phyloP scores from a whole-genome alignment of 2,888 invertebrate species.

The Kuschelorhynchus macadamiae region DNA sequence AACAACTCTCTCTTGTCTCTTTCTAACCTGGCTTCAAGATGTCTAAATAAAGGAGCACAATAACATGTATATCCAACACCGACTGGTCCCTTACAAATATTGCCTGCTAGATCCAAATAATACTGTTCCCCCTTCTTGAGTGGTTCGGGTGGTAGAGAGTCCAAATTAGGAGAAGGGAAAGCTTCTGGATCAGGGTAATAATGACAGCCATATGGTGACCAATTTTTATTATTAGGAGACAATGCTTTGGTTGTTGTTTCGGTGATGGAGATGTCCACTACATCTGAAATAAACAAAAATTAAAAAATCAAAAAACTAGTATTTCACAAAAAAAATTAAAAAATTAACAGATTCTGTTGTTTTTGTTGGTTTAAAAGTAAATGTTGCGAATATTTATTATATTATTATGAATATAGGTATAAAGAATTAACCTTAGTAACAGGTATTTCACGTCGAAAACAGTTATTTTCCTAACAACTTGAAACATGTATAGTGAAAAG shows the following conservation, averaged over 20 bases:
- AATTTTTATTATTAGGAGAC: conserved; percentile 66
- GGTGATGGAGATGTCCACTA: conserved; percentile 43
- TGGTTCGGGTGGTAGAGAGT: conserved; percentile 89
- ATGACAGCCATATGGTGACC: conserved; percentile 95
- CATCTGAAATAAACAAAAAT: conserved; percentile 50
- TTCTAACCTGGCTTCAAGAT: conserved; percentile 87
- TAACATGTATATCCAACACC: conserved; percentile 94
- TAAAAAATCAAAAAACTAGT: too few relatives aligned
- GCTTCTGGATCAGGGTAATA: conserved; percentile 89
- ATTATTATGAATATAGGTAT: too few relatives aligned
- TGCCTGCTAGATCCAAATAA: conserved; percentile 93
- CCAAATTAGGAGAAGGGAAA: conserved; percentile 88
- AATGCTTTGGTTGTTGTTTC: conserved; percentile 24
- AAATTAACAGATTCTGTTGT: too few relatives aligned
- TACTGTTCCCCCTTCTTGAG: conserved; percentile 92
- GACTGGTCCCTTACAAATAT: conserved; percentile 95
- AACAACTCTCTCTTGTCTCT: conserved; percentile 85
- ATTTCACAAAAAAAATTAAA: too few relatives aligned
- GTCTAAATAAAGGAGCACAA: conserved; percentile 92
- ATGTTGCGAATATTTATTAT: too few relatives aligned
- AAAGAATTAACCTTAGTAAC: too few relatives aligned
- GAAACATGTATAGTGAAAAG: too few relatives aligned
- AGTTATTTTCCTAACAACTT: too few relatives aligned
- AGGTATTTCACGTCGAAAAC: too few relatives aligned
- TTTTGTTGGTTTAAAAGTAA: too few relatives aligned